A percentile compares a stretch with the other conserved stretches of the same genome.
phyloP scores from a whole-genome alignment of 1,140 invertebrate genomes.

The Drosophila lacertosa region DNA sequence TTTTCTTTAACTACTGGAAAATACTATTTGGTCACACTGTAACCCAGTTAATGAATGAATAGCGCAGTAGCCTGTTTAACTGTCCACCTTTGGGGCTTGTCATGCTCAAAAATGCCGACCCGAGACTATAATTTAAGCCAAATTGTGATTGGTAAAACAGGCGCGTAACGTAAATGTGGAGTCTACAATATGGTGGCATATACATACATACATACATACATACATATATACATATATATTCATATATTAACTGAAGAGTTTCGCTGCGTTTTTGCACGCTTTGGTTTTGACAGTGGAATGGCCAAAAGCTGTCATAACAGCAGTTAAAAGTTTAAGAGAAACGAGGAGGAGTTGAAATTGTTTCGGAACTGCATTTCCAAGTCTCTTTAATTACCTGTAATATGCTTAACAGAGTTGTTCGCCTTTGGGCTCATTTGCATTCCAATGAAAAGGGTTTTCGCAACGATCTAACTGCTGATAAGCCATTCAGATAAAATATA shows the following conservation, averaged over 20 bases:
- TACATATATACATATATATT: no score
- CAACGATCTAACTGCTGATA: slow-evolving; percentile 52
- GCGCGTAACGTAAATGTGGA: slow-evolving; percentile 16
- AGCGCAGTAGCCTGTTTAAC: slow-evolving; percentile 51
- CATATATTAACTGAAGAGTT: slow-evolving; percentile 32
- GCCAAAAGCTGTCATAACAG: slow-evolving; percentile 68
- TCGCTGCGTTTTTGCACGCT: slow-evolving; percentile 58
- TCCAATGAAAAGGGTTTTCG: slow-evolving; percentile 25
- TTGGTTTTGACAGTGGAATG: slow-evolving; percentile 56
- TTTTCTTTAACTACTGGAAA: no score
- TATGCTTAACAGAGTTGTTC: slow-evolving; percentile 3
- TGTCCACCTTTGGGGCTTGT: slow-evolving; percentile 31
- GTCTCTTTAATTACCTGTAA: slow-evolving; percentile 63
- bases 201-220: no score
- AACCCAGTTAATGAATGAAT: slow-evolving; percentile 28
- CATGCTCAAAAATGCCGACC: slow-evolving; percentile 56
- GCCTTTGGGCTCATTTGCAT: slow-evolving; percentile 15
- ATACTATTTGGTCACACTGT: slow-evolving; percentile 18
- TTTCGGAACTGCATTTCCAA: slow-evolving; percentile 51
- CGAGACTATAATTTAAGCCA: slow-evolving; percentile 51
- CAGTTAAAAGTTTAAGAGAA: neutral
- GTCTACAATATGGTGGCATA: neutral
- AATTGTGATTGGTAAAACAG: slow-evolving; percentile 44
- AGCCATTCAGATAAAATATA: no score
- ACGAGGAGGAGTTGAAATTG: neutral